Percentiles rank a stretch among this genome's conserved stretches.
phyloP scores from a whole-genome alignment of 2,797 vertebrate genomes.

The Dendrocincla tyrannina region DNA sequence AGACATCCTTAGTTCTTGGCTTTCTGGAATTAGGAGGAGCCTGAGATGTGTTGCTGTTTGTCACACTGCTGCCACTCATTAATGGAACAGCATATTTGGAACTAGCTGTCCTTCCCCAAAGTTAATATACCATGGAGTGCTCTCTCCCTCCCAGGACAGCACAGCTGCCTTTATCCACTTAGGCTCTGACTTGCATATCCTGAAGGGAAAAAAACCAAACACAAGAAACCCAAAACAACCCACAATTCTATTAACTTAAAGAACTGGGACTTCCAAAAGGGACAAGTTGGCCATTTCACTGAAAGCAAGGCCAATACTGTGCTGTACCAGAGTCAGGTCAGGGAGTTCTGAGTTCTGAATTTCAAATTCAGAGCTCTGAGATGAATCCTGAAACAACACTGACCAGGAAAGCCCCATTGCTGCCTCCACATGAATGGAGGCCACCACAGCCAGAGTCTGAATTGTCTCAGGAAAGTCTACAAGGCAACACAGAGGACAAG shows the following conservation, averaged over 20 bases:
- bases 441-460: background rate
- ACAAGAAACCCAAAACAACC: background rate
- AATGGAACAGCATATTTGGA: background rate
- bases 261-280: background rate
- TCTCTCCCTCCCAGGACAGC: background rate
- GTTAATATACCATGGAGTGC: background rate
- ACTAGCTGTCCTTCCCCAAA: background rate
- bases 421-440: background rate
- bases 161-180: background rate
- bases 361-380: background rate
- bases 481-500: background rate
- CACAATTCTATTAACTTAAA: background rate
- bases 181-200: background rate
- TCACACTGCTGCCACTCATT: background rate
- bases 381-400: background rate
- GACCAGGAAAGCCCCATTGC: background rate
- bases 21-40: background rate
- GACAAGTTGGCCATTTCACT: no score
- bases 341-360: no score
- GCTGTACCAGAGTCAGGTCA: background rate
- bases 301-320: accelerated
- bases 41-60: background rate
- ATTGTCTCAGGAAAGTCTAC: background rate
- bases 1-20: background rate
- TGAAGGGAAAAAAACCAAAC: background rate